A percentile compares a stretch with the other conserved stretches of the same genome.
Conservation (phyloP, 92 coral and sea anemone genomes). For the Galaxea fascicularis region DNA sequence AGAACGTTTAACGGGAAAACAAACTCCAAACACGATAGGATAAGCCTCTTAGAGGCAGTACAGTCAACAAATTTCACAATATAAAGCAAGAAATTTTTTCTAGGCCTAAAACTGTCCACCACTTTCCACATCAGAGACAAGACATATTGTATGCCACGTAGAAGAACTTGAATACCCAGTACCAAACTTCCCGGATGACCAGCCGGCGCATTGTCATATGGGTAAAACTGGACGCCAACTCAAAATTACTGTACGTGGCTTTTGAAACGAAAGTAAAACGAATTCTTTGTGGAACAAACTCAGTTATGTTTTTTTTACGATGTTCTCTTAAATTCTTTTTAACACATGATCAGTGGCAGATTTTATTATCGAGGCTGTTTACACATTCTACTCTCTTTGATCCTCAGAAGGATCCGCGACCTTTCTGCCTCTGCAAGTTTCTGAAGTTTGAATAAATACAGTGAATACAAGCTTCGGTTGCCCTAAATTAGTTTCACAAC, state of each 20-base stretch:
- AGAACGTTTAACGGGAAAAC: conserved; percentile 18
- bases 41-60: conserved; percentile 58
- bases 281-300: too few relatives aligned
- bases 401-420: too few relatives aligned
- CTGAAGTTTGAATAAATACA: too few relatives aligned
- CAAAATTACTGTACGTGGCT: conserved; percentile 66
- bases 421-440: too few relatives aligned
- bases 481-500: too few relatives aligned
- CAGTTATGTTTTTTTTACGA: too few relatives aligned
- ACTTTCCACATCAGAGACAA: background rate
- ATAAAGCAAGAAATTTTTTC: conserved; percentile 3
- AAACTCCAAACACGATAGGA: conserved; percentile 18
- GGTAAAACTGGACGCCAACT: conserved; percentile 69
- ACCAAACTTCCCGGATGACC: conserved; percentile 72
- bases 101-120: conserved; percentile 23
- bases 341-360: too few relatives aligned
- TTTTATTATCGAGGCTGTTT: too few relatives aligned
- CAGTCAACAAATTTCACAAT: background rate
- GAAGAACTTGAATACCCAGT: conserved; percentile 20
- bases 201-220: conserved; percentile 73
- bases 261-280: too few relatives aligned
- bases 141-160: conserved; percentile 79
- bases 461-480: too few relatives aligned
- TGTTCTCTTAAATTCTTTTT: too few relatives aligned
- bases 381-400: too few relatives aligned